Conservation (phyloP, 2,113 vertebrate species). For the Malurus melanocephalus region DNA sequence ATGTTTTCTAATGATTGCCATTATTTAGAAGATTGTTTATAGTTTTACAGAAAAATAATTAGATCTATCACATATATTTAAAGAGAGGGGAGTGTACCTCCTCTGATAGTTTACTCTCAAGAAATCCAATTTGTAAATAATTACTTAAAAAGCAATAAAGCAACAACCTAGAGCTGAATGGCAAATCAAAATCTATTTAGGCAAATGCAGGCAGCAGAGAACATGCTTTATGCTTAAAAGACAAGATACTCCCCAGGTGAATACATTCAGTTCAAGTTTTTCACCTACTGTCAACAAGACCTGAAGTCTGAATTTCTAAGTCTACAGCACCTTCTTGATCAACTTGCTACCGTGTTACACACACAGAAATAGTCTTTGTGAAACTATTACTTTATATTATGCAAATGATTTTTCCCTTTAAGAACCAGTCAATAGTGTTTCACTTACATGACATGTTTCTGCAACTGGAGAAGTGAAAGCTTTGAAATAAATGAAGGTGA, state of each 20-base stretch:
- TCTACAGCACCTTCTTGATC: neutral
- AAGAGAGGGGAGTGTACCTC: neutral
- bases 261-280: neutral
- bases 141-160: constrained; percentile 7
- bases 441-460: neutral
- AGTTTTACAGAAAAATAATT: constrained; percentile 42
- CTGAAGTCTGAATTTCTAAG: neutral
- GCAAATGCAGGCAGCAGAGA: neutral
- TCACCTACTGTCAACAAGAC: neutral
- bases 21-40: constrained; percentile 40
- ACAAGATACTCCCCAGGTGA: neutral
- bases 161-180: neutral
- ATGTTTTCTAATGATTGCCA: constrained; percentile 39
- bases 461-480: neutral
- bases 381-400: neutral
- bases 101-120: constrained; percentile 24
- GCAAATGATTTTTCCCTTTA: neutral
- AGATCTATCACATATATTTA: constrained; percentile 13
- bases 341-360: neutral
- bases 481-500: neutral
- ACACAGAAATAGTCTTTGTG: neutral
- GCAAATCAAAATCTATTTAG: neutral
- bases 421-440: neutral
- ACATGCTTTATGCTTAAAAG: neutral
- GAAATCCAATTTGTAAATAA: constrained; percentile 59